Base-by-base conservation (phyloP, 1,140 invertebrate species). In the Papilio polytes region DNA sequence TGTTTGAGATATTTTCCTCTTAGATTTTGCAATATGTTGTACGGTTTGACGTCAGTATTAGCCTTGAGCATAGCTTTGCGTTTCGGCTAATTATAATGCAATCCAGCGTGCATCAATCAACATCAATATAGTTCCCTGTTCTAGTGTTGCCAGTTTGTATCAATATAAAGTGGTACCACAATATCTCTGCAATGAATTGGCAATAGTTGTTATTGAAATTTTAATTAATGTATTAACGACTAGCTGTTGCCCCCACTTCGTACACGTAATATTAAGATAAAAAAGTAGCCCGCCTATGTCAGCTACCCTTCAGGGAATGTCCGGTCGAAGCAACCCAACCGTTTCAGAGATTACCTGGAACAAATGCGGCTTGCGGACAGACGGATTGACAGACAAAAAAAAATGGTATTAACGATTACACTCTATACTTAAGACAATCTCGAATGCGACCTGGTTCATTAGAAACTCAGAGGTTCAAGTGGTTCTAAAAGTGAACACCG, bases 71-170 rank as follows among this genome's bases (percentile, higher is more conserved):
- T 88, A 86, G 84, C 80, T 84, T 74, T 77, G 82, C 88, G 85
- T 85, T 85, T 82, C 81, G 86, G 78, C 77, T 89, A 90, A 91
- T 91, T 91, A 89, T 90, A 86, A 82, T 86, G 85, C 84, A 86
- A 89, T 87, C 84, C 81, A 85, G 85, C 87, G 86, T 84, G 81
- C 87, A 88, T 90, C 88, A 89, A 90, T 91, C 91, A 90, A 88
- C 81, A 86, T 88, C 82, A 86, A 88, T 87, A 83, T 6, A 81
- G 82, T 66, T 80, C 70, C 56, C 80, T 80, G 76, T 78, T 44
- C 26, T 15, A 70, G 26, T 70, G 63, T 31, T 70, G 63, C 63
- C 59, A 63, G 59, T 26, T 13, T 66, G 12, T 7, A 18, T 18
- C 18, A 56, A 56, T 1, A 56, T 9, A 20, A 20, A 56, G 1